Base-by-base conservation (phyloP, 2,113 vertebrate species). In the Ochotona princeps region DNA sequence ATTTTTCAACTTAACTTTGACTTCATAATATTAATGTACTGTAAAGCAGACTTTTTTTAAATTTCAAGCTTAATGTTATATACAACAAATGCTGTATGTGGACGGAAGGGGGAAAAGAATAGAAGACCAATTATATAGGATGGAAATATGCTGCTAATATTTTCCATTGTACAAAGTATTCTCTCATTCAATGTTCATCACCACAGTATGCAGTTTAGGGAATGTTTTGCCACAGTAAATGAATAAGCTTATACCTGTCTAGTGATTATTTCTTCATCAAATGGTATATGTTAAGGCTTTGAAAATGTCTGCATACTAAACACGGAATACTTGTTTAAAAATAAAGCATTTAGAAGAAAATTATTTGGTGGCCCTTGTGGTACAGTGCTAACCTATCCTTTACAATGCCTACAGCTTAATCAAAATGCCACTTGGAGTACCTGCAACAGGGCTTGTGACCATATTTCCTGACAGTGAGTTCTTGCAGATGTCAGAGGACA, bases 1-100 rank as follows among this genome's bases (percentile, higher is more conserved):
- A 51, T 26, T 89, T 92, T 94, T 86, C 14, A 93, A 86, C 44
- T 94, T 89, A 83, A 95, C 94, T 96, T 95, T 93, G 67, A 57
- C 57, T 93, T 87, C 28, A 94, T 87, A 92, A 30, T 89, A 89
- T 60, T 28, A 88, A 80, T 93, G 63, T 79, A 79, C 20, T 72
- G 74, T 63, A 72, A 92, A 84, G 49, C 2, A 78, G 67, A 82
- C 66, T 85, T 97, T 93, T 88, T 90, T 89, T 21, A 87, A n/a
- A 87, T 91, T 44, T 44, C 38, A 44, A 44, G 38, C 38, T 44
- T 44, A 44, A 44, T 44, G 38, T 44, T 44, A 44, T 44, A 44
- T 44, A 3, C 6, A 44, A 44, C 38, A 44, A 89, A 80, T 66
- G 83, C 13, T 86, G 9, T 92, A 84, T 81, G 57, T 81, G 30